Percentiles rank a stretch among this genome's conserved stretches.
Evolutionary conservation across 2,888 invertebrate genomes (phyloP).

Genomic region (Cacoxenus indagator): DNA sequence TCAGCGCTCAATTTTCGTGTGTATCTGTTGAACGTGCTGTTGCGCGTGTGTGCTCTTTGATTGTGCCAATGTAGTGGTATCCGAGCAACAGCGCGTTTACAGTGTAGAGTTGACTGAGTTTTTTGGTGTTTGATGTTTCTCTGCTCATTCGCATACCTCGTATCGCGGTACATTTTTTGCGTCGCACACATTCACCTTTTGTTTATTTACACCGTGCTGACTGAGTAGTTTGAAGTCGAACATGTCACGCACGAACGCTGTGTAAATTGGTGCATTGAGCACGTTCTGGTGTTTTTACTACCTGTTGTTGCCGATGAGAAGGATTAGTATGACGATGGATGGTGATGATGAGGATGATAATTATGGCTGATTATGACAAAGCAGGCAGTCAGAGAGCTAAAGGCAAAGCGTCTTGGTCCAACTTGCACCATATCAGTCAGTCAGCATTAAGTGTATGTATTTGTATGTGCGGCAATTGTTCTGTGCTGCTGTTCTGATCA

Average conservation of each 20-base stretch:
- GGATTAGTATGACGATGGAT: constrained; percentile 24
- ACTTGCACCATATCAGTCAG: constrained; percentile 25
- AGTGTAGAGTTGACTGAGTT: constrained; percentile 31
- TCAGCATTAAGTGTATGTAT: too few relatives aligned
- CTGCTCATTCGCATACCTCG: constrained; percentile 10
- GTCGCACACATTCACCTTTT: constrained; percentile 1
- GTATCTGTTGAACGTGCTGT: constrained; percentile 49
- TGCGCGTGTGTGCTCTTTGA: not conserved
- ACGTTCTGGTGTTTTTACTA: constrained; percentile 65
- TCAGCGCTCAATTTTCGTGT: constrained; percentile 38
- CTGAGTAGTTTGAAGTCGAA: constrained; percentile 33
- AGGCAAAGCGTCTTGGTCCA: constrained; percentile 8
- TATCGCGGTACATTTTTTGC: not conserved
- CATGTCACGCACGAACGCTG: constrained; percentile 59
- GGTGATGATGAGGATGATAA: constrained; percentile 19
- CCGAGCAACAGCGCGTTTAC: not conserved
- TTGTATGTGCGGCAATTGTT: constrained; percentile 29
- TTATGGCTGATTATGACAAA: not conserved
- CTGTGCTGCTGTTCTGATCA: not conserved
- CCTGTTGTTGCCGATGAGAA: constrained; percentile 59
- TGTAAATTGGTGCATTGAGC: constrained; percentile 58
- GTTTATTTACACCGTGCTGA: constrained; percentile 20
- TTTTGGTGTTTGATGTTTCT: constrained; percentile 28
- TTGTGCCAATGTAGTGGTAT: not conserved
- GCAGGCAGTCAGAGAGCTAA: constrained; percentile 17